A percentile compares a stretch with the other conserved stretches of the same genome.
These are phyloP conservation scores for Pteropus rufus DNA, from an alignment of 2,797 vertebrate species.

Conservation along the genomic window DNA sequence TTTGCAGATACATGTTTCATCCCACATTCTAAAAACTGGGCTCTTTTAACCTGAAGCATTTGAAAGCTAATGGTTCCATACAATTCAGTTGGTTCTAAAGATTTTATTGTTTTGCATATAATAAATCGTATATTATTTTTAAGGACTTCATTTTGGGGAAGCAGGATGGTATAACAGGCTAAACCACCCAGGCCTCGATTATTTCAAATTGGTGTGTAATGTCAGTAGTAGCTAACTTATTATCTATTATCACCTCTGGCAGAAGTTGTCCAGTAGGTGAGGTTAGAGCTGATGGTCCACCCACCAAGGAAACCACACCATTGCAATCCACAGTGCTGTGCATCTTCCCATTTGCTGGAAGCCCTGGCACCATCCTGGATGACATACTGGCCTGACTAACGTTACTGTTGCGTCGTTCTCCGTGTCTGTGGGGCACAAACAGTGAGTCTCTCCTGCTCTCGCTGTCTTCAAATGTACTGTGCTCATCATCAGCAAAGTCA, in stretches of 20 bases:
- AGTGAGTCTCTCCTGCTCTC: constrained; percentile 89
- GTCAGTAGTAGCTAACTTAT: constrained; percentile 84
- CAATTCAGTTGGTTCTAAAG: neutral
- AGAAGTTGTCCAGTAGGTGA: constrained; percentile 89
- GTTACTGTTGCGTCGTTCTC: constrained; percentile 91
- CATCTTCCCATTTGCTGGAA: constrained; percentile 90
- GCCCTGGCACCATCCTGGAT: constrained; percentile 86
- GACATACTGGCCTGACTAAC: constrained; percentile 92
- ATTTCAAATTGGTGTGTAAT: constrained; percentile 82
- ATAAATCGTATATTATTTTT: constrained; percentile 39
- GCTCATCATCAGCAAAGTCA: constrained; percentile 94
- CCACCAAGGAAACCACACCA: constrained; percentile 92
- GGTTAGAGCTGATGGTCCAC: constrained; percentile 87
- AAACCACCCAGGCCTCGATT: constrained; percentile 39
- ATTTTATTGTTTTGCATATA: constrained; percentile 6
- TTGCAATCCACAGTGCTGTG: constrained; percentile 95
- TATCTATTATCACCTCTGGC: constrained; percentile 91
- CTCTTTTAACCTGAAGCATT: constrained; percentile 22
- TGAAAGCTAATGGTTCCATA: neutral
- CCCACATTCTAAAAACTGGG: constrained; percentile 2
- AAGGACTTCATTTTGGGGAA: constrained; percentile 49
- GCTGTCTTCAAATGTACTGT: constrained; percentile 91
- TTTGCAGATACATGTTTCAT: neutral
- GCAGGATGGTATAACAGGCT: neutral
- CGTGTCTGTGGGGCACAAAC: constrained; percentile 86